phyloP scores from a whole-genome alignment of 2,113 vertebrate genomes.

The Megalops atlanticus region DNA sequence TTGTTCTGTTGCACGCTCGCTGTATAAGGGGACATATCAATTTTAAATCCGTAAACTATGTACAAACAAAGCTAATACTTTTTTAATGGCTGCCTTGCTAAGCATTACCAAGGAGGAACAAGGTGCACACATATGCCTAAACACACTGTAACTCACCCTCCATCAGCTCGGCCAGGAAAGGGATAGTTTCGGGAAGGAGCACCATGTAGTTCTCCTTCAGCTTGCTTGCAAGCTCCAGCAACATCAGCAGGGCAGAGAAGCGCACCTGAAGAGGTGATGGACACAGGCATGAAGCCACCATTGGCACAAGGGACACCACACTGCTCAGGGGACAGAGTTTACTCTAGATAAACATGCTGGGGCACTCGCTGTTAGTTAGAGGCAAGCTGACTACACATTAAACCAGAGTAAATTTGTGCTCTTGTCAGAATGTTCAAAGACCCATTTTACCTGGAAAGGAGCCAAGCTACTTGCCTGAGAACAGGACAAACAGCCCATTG shows the following conservation, averaged over 20 bases:
- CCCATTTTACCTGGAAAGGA: background rate
- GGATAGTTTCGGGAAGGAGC: constrained; percentile 91
- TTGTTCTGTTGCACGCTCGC: no score
- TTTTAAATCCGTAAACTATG: no score
- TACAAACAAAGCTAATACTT: no score
- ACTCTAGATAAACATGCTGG: background rate
- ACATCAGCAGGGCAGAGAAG: constrained; percentile 83
- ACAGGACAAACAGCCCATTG: background rate
- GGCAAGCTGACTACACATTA: background rate
- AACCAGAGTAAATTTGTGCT: background rate
- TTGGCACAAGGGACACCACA: background rate
- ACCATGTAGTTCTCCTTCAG: constrained; percentile 92
- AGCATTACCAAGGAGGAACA: background rate
- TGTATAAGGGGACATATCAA: no score
- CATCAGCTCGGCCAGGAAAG: constrained; percentile 96
- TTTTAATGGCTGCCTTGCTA: no score
- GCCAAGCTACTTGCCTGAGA: background rate
- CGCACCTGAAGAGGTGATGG: constrained; percentile 77
- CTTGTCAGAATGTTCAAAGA: background rate
- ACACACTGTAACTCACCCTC: constrained; percentile 78
- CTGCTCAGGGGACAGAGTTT: background rate
- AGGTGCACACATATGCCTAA: no score
- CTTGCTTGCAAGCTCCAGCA: constrained; percentile 83
- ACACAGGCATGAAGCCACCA: background rate
- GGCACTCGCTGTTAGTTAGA: background rate